phyloP scores from a whole-genome alignment of 1,140 invertebrate genomes.

The Trissolcus basalis region DNA sequence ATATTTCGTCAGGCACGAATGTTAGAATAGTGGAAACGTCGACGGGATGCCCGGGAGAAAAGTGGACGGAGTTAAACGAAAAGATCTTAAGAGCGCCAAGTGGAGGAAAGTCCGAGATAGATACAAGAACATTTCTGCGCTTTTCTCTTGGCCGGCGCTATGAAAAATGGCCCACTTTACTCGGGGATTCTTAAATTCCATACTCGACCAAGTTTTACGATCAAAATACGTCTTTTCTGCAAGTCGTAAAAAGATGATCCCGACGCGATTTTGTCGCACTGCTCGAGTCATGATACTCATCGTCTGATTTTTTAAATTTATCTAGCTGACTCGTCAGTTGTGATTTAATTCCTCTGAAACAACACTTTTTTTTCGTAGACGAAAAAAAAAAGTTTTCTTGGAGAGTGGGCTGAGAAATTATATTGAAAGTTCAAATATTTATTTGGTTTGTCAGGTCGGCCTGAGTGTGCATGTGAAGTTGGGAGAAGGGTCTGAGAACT shows the following conservation, averaged over 20 bases:
- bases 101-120: slow-evolving; percentile 57
- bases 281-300: slow-evolving; percentile 21
- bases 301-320: slow-evolving; percentile 4
- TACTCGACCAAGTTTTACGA: slow-evolving; percentile 53
- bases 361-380: too few relatives aligned
- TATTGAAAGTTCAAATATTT: too few relatives aligned
- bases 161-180: slow-evolving; percentile 59
- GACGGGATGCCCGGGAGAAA: slow-evolving; percentile 24
- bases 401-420: too few relatives aligned
- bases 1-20: slow-evolving; percentile 59
- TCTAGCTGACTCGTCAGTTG: too few relatives aligned
- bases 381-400: too few relatives aligned
- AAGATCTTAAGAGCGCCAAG: slow-evolving; percentile 48
- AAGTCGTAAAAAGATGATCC: slow-evolving; percentile 37
- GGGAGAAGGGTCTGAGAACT: slow-evolving; percentile 43
- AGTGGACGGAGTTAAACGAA: slow-evolving; percentile 55
- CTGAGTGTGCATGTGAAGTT: too few relatives aligned
- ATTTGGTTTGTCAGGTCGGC: too few relatives aligned
- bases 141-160: slow-evolving; percentile 47
- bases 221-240: slow-evolving; percentile 52
- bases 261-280: slow-evolving; percentile 41
- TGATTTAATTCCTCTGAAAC: too few relatives aligned
- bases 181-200: slow-evolving; percentile 58
- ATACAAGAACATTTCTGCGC: slow-evolving; percentile 57
- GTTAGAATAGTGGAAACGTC: slow-evolving; percentile 45